Base-by-base conservation (phyloP, 2,888 invertebrate genomes). In the Vesta saturnalis region DNA sequence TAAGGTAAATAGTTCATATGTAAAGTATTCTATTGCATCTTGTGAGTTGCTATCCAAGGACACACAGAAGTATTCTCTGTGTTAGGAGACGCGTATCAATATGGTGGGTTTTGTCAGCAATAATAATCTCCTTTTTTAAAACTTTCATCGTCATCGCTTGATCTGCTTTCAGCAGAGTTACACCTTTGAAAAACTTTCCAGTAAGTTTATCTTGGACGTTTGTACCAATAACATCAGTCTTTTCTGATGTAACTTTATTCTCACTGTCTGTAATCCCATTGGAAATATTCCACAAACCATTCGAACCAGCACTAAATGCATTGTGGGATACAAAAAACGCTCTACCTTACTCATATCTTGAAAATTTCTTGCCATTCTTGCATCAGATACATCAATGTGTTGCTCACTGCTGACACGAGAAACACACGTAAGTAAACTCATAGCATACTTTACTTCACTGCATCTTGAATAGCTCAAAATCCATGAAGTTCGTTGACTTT, bases 141-240 rank as follows among this genome's bases (percentile, higher is more conserved):
- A 19, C 22, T 58, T 46, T 58, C 15, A 58, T 58, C 21, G 58
- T 46, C 18, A 58, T n/a, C 43, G n/a, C 58, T 58, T 58, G 58
- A 19, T 39, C 43, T 43, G 58, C 35, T 58, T 58, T 49, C 19
- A 56, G 12, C 12, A 56, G 14, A 35, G 56, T 35, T 56, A 5
- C 56, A 56, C 30, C 16, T 56, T 58, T 35, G 12, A 39, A 43
- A 39, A 58, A 39, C 12, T 58, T 58, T 8, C 58, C 58, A 6
- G 58, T 58, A 58, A 58, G 39, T 58, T 56, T 58, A 58, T 58
- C 58, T 58, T 58, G 19, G 18, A 58, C 39, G 58, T 43, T 58
- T 58, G 4, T 58, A 16, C 58, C 58, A 58, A 58, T 58, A 30
- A 23, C 8, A 8, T 30, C 56, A 56, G 56, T 3, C 22, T 35